A percentile compares a stretch with the other conserved stretches of the same genome.
Conservation (phyloP, 1,140 invertebrate genomes). For the Cheumatopsyche charites region DNA sequence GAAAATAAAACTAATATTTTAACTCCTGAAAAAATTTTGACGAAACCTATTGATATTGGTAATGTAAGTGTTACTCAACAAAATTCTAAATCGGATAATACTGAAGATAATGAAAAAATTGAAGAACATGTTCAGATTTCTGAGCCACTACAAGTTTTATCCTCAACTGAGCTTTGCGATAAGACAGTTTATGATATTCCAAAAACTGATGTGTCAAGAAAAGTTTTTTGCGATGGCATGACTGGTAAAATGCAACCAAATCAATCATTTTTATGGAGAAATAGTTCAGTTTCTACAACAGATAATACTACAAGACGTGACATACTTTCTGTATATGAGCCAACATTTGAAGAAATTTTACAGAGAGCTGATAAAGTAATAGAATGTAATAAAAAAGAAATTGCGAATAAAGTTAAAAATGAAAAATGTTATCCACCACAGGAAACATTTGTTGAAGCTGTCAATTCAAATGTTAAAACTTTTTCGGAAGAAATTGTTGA, state of each 20-base stretch:
- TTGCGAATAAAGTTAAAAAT: slow-evolving; percentile 44
- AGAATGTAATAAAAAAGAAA: slow-evolving; percentile 42
- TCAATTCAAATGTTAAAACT: slow-evolving; percentile 48
- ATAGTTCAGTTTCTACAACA: neutral
- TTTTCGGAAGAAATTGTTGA: slow-evolving; percentile 57
- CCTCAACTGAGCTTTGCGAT: no score
- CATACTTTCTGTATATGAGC: slow-evolving; percentile 21
- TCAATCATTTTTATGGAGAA: slow-evolving; percentile 59
- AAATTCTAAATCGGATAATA: no score
- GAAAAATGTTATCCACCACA: slow-evolving; percentile 29
- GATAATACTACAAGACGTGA: neutral
- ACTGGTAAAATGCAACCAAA: slow-evolving; percentile 57
- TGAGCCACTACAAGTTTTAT: no score
- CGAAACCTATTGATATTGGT: no score
- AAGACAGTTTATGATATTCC: no score
- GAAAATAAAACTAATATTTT: slow-evolving; percentile 1
- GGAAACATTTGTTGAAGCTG: slow-evolving; percentile 29
- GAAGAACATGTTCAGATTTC: no score
- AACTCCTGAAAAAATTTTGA: no score
- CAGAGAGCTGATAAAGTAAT: slow-evolving; percentile 44
- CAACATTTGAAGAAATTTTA: slow-evolving; percentile 38
- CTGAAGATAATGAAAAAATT: no score
- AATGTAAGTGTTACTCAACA: no score
- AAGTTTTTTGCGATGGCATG: slow-evolving; percentile 52
- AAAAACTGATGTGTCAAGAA: slow-evolving; percentile 35